Percentiles rank a stretch among this genome's conserved stretches.
These are phyloP conservation scores for Hetaerina americana DNA, from an alignment of 1,140 invertebrate genomes.

Conservation along the genomic window DNA sequence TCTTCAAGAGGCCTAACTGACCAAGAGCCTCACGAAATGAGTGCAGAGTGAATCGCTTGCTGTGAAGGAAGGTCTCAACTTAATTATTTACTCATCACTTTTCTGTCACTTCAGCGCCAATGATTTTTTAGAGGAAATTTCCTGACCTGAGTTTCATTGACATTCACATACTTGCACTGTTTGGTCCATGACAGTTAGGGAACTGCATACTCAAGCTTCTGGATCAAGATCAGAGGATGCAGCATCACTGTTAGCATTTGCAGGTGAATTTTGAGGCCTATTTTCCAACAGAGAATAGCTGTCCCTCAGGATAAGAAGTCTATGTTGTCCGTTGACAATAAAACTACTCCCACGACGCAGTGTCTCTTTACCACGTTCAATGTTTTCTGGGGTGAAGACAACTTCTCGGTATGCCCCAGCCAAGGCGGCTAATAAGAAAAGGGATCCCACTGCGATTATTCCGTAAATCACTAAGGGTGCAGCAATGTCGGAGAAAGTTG, in stretches of 20 bases:
- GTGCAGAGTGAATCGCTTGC: too few relatives aligned
- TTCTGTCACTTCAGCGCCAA: too few relatives aligned
- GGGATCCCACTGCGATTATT: conserved; percentile 49
- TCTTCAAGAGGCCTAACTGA: too few relatives aligned
- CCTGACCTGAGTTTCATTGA: too few relatives aligned
- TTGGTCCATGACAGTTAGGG: too few relatives aligned
- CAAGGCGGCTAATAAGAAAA: conserved; percentile 46
- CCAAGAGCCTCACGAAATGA: too few relatives aligned
- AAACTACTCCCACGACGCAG: conserved; percentile 54
- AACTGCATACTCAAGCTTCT: not conserved
- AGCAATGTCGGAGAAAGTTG: conserved; percentile 53
- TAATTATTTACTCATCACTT: too few relatives aligned
- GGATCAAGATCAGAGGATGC: not conserved
- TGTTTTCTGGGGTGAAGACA: conserved; percentile 53
- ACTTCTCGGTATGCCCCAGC: conserved; percentile 59
- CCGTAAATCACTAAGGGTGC: conserved; percentile 55
- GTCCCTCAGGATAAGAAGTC: conserved; percentile 43
- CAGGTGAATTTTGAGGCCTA: conserved; percentile 21
- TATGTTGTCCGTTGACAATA: conserved; percentile 52
- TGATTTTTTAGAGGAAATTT: too few relatives aligned
- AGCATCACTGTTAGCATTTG: not conserved
- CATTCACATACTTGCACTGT: too few relatives aligned
- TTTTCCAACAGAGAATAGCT: conserved; percentile 38
- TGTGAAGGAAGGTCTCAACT: too few relatives aligned
- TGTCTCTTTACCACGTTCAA: conserved; percentile 55